Evolutionary conservation across 2,888 invertebrate species (phyloP).

Genomic region (Phyllotreta cruciferae): DNA sequence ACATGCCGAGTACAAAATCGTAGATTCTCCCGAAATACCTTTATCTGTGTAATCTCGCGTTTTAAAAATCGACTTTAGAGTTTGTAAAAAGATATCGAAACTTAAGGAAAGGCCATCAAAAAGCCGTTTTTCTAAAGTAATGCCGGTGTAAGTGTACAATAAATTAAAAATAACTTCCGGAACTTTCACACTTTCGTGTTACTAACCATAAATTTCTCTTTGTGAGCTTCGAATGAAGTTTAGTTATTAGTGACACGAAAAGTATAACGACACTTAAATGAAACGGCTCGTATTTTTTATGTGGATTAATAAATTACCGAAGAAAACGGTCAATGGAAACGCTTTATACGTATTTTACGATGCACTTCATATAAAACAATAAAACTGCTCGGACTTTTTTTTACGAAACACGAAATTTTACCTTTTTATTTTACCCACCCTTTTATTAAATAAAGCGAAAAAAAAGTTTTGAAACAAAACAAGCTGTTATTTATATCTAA

Average conservation of each 20-base stretch:
- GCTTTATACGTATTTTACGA: not conserved
- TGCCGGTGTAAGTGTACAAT: slow-evolving; percentile 21
- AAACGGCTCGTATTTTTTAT: slow-evolving; percentile 21
- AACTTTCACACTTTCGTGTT: slow-evolving; percentile 29
- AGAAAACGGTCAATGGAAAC: slow-evolving; percentile 4
- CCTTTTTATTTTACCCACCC: no score
- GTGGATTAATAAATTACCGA: slow-evolving; percentile 12
- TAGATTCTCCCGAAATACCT: no score
- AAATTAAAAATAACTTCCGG: slow-evolving; percentile 29
- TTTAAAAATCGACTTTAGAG: slow-evolving; percentile 4
- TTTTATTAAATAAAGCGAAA: no score
- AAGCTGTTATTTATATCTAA: no score
- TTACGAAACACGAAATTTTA: no score
- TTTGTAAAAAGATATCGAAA: slow-evolving; percentile 16
- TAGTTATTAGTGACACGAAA: slow-evolving; percentile 26
- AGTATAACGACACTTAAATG: slow-evolving; percentile 25
- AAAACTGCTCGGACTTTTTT: no score
- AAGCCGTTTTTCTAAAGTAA: slow-evolving; percentile 18
- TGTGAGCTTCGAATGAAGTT: slow-evolving; percentile 24
- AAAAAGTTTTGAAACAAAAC: no score
- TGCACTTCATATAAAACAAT: no score
- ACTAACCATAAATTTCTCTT: slow-evolving; percentile 27
- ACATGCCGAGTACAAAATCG: not conserved
- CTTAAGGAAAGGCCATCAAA: slow-evolving; percentile 18
- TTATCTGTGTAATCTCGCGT: slow-evolving; percentile 2